phyloP scores from a whole-genome alignment of 2,888 invertebrate species.

The Carpatolechia fugitivella region DNA sequence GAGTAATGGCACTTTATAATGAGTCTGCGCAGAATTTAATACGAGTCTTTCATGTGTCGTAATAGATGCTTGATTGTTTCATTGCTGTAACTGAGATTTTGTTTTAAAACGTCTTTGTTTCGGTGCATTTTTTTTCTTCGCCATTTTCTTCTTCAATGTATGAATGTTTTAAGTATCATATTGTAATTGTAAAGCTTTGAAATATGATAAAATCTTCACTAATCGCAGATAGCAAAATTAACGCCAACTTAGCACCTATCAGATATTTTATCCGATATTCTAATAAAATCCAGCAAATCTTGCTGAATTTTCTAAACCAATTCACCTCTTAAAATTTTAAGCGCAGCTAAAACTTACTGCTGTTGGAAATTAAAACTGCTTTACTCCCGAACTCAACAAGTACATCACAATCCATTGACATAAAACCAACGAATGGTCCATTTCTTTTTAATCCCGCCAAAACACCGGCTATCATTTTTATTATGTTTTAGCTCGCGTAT shows the following conservation, averaged over 20 bases:
- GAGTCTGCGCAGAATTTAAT: constrained; percentile 26
- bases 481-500: constrained; percentile 11
- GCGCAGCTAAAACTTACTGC: too few species aligned
- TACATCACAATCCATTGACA: not conserved
- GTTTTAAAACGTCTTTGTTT: not conserved
- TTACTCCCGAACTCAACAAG: constrained; percentile 4
- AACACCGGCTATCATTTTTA: constrained; percentile 14
- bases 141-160: too few species aligned
- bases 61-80: constrained; percentile 5
- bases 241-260: too few species aligned
- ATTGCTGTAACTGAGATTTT: constrained; percentile 4
- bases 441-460: constrained; percentile 20
- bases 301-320: not conserved
- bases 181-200: too few species aligned
- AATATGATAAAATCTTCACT: too few species aligned
- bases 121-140: too few species aligned
- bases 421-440: constrained; percentile 18
- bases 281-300: too few species aligned
- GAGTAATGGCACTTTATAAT: constrained; percentile 29
- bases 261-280: too few species aligned
- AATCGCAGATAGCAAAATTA: too few species aligned
- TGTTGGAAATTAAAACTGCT: too few species aligned
- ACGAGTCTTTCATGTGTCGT: constrained; percentile 18
- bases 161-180: too few species aligned
- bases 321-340: not conserved